Evolutionary conservation across 35 echinoderm and acorn worm species (phyloP), one percentile per base, ranked within the genome.

Genomic region (Amphiura filiformis): DNA sequence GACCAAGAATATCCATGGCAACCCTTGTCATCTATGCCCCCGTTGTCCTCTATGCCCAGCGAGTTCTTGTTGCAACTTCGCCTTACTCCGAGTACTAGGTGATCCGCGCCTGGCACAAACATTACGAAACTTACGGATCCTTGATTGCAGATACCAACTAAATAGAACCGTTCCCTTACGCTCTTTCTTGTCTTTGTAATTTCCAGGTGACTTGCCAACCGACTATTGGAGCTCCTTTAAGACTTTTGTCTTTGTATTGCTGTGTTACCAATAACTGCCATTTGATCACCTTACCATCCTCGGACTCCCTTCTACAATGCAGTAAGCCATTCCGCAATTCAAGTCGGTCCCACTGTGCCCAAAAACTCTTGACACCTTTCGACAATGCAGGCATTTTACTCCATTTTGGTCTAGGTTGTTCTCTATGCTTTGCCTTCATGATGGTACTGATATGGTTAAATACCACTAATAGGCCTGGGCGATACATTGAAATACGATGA

Each of bases 1-100:
- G 91, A 0, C 91, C 91, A 20, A 80, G 56, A 22, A 89, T 84
- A 52, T 93, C 91, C 65, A 93, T 79, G 12, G 91, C 91, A 37
- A 93, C 65, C 0, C 91, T 61, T 89, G 56, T 15, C 81, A 0
- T 37, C 87, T 88, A 32, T 61, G 65, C 1, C 86, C 86, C 0
- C 91, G 52, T 61, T 89, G 56, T 15, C 81, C 7, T 37, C 87
- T 88, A 32, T 61, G 65, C 1, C 86, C 86, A 85, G 89, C 44
- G 0, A 1, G 18, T 34, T 64, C n/a, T 36, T 84, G 76, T 39
- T 94, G 39, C 49, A 94, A 56, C 35, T 32, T 88, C 20, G 83
- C 92, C 35, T 88, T 80, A 20, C 49, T n/a, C n/a, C 86, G 47
- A 64, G 80, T 95, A 4, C 31, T 35, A 31, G 86, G 81, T 32